Evolutionary conservation across 1,140 invertebrate species (phyloP).

Genomic region (Drosophila setifemur): DNA sequence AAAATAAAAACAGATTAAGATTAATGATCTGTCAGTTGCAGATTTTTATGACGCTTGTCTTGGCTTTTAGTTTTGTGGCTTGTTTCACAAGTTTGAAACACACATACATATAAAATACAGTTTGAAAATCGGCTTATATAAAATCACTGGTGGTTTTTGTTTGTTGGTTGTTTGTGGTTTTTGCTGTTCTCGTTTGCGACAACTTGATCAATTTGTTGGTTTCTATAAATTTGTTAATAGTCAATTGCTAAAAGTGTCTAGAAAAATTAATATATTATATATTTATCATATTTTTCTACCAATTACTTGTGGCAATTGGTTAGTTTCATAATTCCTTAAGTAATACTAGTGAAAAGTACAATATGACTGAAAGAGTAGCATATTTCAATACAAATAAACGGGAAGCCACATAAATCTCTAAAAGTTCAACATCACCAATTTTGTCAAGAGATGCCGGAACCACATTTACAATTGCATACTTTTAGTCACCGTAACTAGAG

Average conservation of each 20-base stretch:
- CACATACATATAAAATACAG: conserved; percentile 50
- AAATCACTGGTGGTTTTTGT: conserved; percentile 74
- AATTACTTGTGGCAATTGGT: conserved; percentile 33
- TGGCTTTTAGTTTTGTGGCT: conserved; percentile 27
- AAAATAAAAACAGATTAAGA: conserved; percentile 6
- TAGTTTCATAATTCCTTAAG: conserved; percentile 46
- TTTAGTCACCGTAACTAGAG: background rate
- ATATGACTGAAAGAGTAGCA: conserved; percentile 56
- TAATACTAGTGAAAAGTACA: conserved; percentile 69
- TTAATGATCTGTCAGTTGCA: conserved; percentile 31
- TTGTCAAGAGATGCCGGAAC: background rate
- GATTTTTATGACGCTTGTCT: conserved; percentile 37
- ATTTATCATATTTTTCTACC: conserved; percentile 35
- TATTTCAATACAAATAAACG: conserved; percentile 27
- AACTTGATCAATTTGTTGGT: conserved; percentile 60
- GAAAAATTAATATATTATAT: conserved; percentile 61
- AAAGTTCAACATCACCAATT: background rate
- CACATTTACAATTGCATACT: background rate
- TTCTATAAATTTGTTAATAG: conserved; percentile 60
- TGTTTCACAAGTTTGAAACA: conserved; percentile 38
- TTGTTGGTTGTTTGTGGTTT: conserved; percentile 34
- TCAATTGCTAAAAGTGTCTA: conserved; percentile 72
- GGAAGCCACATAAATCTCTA: background rate
- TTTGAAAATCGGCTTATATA: conserved; percentile 71
- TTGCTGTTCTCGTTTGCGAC: conserved; percentile 28